phyloP scores from a whole-genome alignment of 2,797 vertebrate species.

The Champsocephalus gunnari region DNA sequence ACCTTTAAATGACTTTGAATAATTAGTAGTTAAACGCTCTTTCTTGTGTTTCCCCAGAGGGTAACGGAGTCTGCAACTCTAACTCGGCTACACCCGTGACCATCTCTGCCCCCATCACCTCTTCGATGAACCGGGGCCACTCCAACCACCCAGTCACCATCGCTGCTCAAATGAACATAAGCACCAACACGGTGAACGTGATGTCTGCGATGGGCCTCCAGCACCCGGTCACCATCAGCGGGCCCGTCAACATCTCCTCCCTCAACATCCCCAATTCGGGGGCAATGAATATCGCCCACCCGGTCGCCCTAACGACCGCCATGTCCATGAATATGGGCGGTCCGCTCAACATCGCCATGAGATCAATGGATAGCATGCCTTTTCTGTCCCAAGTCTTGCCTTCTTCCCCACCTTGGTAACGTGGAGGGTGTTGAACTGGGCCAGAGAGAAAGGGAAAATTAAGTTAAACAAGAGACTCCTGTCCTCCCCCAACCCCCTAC shows the following conservation, averaged over 20 bases:
- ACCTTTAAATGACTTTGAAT: not conserved
- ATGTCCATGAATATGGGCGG: conserved; percentile 94
- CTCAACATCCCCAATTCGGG: conserved; percentile 85
- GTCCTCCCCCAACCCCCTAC: conserved; percentile 22
- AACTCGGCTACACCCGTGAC: conserved; percentile 81
- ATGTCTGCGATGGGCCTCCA: conserved; percentile 94
- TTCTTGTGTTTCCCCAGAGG: conserved; percentile 60
- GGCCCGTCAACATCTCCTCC: conserved; percentile 94
- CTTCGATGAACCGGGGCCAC: conserved; percentile 82
- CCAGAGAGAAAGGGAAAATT: conserved; percentile 71
- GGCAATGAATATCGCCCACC: conserved; percentile 95
- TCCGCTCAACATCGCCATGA: conserved; percentile 95
- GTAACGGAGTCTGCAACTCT: conserved; percentile 81
- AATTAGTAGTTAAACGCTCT: not conserved
- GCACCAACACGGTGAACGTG: conserved; percentile 96
- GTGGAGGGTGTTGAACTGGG: conserved; percentile 31
- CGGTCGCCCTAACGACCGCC: conserved; percentile 94
- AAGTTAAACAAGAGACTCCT: conserved; percentile 67
- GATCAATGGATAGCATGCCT: conserved; percentile 90
- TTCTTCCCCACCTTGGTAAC: conserved; percentile 95
- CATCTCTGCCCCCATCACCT: conserved; percentile 77
- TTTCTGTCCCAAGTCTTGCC: conserved; percentile 98
- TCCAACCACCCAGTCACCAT: conserved; percentile 93
- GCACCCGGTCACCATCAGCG: conserved; percentile 96
- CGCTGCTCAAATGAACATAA: conserved; percentile 98